phyloP scores from a whole-genome alignment of 2,888 invertebrate genomes.

The Sinhomidia bicolor region DNA sequence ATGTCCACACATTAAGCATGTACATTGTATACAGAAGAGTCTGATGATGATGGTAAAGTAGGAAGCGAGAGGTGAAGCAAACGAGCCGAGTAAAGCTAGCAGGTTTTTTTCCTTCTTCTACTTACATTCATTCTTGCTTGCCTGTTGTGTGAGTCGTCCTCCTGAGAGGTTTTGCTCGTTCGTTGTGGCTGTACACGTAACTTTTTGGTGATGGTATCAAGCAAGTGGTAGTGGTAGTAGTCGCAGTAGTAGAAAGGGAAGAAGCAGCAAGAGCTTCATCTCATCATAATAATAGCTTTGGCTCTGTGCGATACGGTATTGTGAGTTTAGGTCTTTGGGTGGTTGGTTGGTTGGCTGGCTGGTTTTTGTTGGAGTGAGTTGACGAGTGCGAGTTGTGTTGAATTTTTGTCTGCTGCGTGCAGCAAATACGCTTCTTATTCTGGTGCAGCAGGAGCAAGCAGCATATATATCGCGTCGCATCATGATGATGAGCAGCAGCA shows the following conservation, averaged over 20 bases:
- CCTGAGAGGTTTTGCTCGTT: background rate
- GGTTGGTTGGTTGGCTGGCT: constrained; percentile 48
- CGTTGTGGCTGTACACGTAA: background rate
- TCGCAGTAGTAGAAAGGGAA: background rate
- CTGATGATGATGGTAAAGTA: background rate
- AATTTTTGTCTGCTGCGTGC: constrained; percentile 38
- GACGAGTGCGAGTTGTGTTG: constrained; percentile 53
- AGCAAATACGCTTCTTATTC: constrained; percentile 47
- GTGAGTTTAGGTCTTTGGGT: constrained; percentile 49
- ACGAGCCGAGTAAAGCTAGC: constrained; percentile 64
- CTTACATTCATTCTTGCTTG: background rate
- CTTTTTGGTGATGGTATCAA: too few relatives aligned
- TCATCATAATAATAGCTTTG: constrained; percentile 2
- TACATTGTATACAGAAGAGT: background rate
- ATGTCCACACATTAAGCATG: background rate
- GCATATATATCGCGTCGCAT: too few relatives aligned
- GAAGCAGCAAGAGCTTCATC: background rate
- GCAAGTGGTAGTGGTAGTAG: too few relatives aligned
- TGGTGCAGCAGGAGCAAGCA: constrained; percentile 37
- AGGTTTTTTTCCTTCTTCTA: constrained; percentile 32
- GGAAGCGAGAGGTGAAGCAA: constrained; percentile 66
- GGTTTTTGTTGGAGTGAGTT: constrained; percentile 50
- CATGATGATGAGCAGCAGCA: constrained; percentile 16
- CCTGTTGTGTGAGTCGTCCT: background rate
- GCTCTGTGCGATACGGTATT: constrained; percentile 24